Conservation (phyloP, 2,113 vertebrate genomes). For the Dipodomys merriami region DNA sequence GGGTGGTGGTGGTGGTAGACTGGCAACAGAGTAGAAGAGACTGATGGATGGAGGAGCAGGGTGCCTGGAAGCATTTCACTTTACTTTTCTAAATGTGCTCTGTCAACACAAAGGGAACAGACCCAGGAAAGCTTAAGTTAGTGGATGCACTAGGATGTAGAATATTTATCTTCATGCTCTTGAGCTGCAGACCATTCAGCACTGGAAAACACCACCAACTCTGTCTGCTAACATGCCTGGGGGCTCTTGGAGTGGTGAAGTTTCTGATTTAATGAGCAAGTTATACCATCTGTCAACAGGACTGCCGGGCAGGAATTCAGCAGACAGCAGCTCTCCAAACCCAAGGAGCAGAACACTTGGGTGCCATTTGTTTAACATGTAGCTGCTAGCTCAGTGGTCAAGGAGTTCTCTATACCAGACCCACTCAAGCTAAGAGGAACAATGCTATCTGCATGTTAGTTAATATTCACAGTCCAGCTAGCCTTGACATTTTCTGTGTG, state of each 20-base stretch:
- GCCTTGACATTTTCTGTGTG: neutral
- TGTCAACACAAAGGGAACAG: conserved; percentile 63
- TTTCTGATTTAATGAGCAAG: conserved; percentile 84
- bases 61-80: conserved; percentile 64
- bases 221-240: conserved; percentile 80
- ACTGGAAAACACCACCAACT: conserved; percentile 72
- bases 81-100: conserved; percentile 63
- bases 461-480: neutral
- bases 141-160: conserved; percentile 69
- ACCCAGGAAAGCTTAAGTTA: conserved; percentile 70
- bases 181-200: conserved; percentile 64
- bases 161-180: conserved; percentile 76
- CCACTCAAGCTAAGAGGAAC: neutral
- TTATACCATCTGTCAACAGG: conserved; percentile 83
- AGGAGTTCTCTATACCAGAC: neutral
- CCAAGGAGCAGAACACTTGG: conserved; percentile 59
- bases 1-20: neutral
- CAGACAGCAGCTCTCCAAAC: conserved; percentile 62
- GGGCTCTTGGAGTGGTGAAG: conserved; percentile 78
- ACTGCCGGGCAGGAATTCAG: conserved; percentile 77
- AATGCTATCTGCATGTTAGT: neutral
- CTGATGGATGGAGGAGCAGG: conserved; percentile 14
- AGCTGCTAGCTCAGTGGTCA: neutral
- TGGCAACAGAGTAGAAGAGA: conserved; percentile 6
- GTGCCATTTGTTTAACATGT: neutral